phyloP scores from a whole-genome alignment of 2,888 invertebrate genomes.

The Rhingia campestris region DNA sequence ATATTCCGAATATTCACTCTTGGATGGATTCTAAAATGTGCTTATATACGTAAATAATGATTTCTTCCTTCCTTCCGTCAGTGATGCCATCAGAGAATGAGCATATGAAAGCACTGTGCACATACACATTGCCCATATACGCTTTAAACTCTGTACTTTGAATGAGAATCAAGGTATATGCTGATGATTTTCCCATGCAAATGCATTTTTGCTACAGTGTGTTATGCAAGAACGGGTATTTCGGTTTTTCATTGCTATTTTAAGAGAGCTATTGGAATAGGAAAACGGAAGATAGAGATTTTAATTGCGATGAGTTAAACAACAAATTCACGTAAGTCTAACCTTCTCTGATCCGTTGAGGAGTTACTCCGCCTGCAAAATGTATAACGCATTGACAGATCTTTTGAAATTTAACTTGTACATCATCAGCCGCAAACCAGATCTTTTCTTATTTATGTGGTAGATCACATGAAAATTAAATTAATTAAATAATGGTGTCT shows the following conservation, averaged over 20 bases:
- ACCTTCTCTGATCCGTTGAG: no score
- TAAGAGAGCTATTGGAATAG: no score
- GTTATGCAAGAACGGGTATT: slow-evolving; percentile 9
- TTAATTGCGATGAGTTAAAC: no score
- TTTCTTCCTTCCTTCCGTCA: slow-evolving; percentile 25
- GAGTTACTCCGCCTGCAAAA: no score
- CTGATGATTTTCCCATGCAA: slow-evolving; percentile 29
- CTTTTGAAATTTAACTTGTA: no score
- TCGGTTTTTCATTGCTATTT: background rate
- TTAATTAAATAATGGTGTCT: no score
- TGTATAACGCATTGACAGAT: no score
- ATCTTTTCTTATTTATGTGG: no score
- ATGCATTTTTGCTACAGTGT: slow-evolving; percentile 29
- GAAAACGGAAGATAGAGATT: no score
- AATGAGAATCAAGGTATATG: background rate
- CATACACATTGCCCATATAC: background rate
- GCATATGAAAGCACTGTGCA: background rate
- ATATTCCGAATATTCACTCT: slow-evolving; percentile 33
- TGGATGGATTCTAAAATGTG: slow-evolving; percentile 32
- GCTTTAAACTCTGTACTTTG: slow-evolving; percentile 1
- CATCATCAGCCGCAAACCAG: no score
- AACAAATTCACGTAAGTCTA: no score
- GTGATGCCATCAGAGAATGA: slow-evolving; percentile 19
- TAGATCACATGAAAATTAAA: no score
- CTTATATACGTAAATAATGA: slow-evolving; percentile 56